A percentile compares a stretch with the other conserved stretches of the same genome.
Evolutionary conservation across 1,140 invertebrate genomes (phyloP).

Genomic region (Drosophila kohkoa): DNA sequence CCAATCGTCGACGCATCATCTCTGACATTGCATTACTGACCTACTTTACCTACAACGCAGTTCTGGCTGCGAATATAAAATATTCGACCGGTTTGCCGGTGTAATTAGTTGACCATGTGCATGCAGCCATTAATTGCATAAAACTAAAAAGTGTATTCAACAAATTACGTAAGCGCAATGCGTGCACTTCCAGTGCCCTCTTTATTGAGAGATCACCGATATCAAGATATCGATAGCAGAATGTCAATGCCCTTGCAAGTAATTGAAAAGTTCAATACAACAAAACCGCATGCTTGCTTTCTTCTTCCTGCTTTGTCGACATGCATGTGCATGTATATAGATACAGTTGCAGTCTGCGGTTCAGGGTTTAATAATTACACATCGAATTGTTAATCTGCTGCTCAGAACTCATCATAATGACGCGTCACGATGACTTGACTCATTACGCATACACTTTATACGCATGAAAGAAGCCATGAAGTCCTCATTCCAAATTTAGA

Average conservation of each 20-base stretch:
- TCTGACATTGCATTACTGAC: slow-evolving; percentile 59
- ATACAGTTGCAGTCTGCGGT: slow-evolving; percentile 1
- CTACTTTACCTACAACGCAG: slow-evolving; percentile 58
- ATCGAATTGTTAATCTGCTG: slow-evolving; percentile 5
- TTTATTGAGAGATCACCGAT: slow-evolving; percentile 13
- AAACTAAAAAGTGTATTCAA: slow-evolving; percentile 26
- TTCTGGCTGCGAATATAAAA: slow-evolving; percentile 21
- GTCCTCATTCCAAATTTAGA: slow-evolving; percentile 13
- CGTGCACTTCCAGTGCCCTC: not conserved
- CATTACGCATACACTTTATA: slow-evolving; percentile 18
- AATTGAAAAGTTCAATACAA: slow-evolving; percentile 21
- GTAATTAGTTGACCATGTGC: slow-evolving; percentile 52
- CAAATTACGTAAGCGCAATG: slow-evolving; percentile 28
- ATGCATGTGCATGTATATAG: not conserved
- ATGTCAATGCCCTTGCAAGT: slow-evolving; percentile 28
- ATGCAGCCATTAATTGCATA: slow-evolving; percentile 21
- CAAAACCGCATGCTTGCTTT: slow-evolving; percentile 12
- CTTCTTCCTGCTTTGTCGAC: slow-evolving; percentile 1
- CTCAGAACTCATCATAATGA: slow-evolving; percentile 5
- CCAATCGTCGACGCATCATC: not conserved
- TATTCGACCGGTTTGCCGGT: slow-evolving; percentile 57
- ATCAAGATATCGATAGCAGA: slow-evolving; percentile 26
- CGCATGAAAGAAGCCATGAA: slow-evolving; percentile 19
- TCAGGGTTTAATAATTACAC: slow-evolving; percentile 10
- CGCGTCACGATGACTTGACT: slow-evolving; percentile 42